These are phyloP conservation scores for Petrocephalus sullivani DNA, from an alignment of 2,797 vertebrate genomes.

Conservation along the genomic window DNA sequence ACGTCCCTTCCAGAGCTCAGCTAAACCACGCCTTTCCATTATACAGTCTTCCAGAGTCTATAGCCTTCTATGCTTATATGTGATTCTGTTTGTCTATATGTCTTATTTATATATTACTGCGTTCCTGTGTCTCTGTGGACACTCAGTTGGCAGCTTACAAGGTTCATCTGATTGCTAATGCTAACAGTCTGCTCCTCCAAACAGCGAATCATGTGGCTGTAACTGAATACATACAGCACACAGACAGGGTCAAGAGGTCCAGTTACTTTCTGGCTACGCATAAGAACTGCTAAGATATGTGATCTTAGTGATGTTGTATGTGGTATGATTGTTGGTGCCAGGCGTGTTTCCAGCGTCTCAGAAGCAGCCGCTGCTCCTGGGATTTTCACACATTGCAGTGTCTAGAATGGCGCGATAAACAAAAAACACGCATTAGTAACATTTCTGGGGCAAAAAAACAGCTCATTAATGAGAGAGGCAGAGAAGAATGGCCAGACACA, in stretches of 20 bases:
- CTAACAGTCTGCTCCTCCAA: not conserved
- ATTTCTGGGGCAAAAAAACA: not conserved
- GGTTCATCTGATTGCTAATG: not conserved
- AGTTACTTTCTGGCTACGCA: not conserved
- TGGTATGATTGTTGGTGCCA: not conserved
- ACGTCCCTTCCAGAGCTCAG: not conserved
- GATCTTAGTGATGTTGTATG: not conserved
- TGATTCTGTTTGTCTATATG: not conserved
- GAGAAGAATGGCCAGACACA: not conserved
- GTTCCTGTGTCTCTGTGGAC: not conserved
- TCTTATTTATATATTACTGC: not conserved
- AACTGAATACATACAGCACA: not conserved
- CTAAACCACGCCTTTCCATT: not conserved
- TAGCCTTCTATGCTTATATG: not conserved
- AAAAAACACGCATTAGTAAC: not conserved
- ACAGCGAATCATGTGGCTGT: not conserved
- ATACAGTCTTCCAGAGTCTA: not conserved
- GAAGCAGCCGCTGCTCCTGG: not conserved
- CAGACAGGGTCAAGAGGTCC: not conserved
- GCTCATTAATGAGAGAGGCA: not conserved
- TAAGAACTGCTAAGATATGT: not conserved
- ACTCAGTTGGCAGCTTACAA: not conserved
- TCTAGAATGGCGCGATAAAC: not conserved
- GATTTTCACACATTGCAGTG: not conserved
- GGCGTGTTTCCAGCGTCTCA: not conserved